Conservation (phyloP, 2,797 vertebrate genomes). For the Lutjanus argentimaculatus region DNA sequence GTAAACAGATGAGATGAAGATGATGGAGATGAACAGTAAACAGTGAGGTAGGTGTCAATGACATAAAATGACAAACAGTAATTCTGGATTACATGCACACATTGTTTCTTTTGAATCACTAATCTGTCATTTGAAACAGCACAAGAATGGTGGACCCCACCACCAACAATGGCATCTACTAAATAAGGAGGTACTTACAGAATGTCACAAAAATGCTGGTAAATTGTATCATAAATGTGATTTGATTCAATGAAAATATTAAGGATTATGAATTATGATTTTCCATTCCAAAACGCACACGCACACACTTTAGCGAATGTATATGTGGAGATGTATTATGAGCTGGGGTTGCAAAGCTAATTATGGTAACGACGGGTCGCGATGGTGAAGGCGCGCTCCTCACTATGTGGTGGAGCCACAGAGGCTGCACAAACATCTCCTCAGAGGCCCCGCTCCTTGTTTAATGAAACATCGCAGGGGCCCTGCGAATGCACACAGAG, state of each 20-base stretch:
- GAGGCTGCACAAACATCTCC: slow-evolving; percentile 84
- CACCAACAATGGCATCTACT: not conserved
- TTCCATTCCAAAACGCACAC: not conserved
- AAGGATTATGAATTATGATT: not conserved
- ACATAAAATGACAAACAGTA: not conserved
- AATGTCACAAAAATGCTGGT: not conserved
- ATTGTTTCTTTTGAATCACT: slow-evolving; percentile 13
- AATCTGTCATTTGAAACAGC: not conserved
- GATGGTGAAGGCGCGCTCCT: slow-evolving; percentile 69
- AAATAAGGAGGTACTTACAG: not conserved
- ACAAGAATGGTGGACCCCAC: not conserved
- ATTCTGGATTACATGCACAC: slow-evolving; percentile 3
- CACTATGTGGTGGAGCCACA: slow-evolving; percentile 79
- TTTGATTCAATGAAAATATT: not conserved
- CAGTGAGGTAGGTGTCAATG: not conserved
- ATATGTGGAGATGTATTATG: slow-evolving; percentile 56
- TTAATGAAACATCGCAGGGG: slow-evolving; percentile 84
- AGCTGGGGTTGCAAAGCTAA: slow-evolving; percentile 65
- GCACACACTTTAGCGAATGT: slow-evolving; percentile 7
- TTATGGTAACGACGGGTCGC: slow-evolving; percentile 62
- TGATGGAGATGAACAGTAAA: too few relatives aligned
- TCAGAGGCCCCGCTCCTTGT: slow-evolving; percentile 78
- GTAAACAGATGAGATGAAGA: too few relatives aligned
- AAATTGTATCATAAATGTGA: not conserved
- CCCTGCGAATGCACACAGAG: slow-evolving; percentile 74